Percentiles rank a stretch among this genome's conserved stretches.
These are phyloP conservation scores for Austrofundulus limnaeus DNA, from an alignment of 2,113 vertebrate species.

Conservation along the genomic window DNA sequence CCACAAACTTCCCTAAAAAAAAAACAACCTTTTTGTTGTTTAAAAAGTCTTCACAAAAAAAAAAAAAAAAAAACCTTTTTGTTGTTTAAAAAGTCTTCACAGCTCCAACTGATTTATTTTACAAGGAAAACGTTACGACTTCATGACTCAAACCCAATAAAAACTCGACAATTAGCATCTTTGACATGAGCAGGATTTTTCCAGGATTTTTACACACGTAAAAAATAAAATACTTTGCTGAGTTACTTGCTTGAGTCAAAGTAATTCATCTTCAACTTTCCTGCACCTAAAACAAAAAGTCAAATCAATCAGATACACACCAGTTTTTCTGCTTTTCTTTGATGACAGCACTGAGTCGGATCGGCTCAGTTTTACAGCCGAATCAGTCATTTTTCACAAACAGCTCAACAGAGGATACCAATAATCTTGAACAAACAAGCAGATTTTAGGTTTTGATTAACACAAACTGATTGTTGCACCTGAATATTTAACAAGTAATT, in stretches of 20 bases:
- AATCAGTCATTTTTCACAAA: too few species aligned
- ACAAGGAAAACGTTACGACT: constrained; percentile 36
- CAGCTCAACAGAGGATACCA: too few species aligned
- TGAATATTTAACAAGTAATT: too few species aligned
- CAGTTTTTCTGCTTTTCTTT: too few species aligned
- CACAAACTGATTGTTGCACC: too few species aligned
- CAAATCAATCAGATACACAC: too few species aligned
- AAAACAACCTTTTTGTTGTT: constrained; percentile 14
- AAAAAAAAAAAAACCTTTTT: constrained; percentile 24
- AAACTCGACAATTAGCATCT: constrained; percentile 43
- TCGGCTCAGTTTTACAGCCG: too few species aligned
- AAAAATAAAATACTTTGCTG: not conserved
- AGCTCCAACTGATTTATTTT: constrained; percentile 43
- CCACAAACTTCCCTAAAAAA: constrained; percentile 35
- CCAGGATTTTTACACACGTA: constrained; percentile 30
- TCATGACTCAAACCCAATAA: constrained; percentile 37
- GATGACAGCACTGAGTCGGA: too few species aligned
- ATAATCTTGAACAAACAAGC: too few species aligned
- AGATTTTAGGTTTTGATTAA: too few species aligned
- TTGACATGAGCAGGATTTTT: constrained; percentile 29
- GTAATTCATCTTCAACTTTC: too few species aligned
- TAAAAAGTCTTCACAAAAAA: constrained; percentile 24
- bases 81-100: constrained; percentile 10
- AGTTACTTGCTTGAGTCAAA: not conserved
- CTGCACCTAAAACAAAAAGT: too few species aligned